Percentiles rank a stretch among this genome's conserved stretches.
phyloP scores from a whole-genome alignment of 2,797 vertebrate species.

The Centropyge bicolor region DNA sequence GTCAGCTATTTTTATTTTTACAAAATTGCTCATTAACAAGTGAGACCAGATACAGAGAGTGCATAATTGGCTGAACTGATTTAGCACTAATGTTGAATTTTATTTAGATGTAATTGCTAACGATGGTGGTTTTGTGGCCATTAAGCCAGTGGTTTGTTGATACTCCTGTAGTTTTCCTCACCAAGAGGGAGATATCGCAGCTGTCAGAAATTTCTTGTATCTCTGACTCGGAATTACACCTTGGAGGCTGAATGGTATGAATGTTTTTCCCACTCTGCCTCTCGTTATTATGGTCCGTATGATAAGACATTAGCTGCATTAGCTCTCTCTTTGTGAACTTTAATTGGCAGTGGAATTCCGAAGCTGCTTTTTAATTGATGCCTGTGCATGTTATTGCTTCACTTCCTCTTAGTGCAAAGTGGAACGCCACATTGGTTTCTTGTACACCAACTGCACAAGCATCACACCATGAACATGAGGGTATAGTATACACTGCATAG shows the following conservation, averaged over 20 bases:
- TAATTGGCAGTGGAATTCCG: slow-evolving; percentile 38
- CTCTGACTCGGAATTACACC: slow-evolving; percentile 35
- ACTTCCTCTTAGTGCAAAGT: slow-evolving; percentile 30
- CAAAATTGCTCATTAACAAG: slow-evolving; percentile 27
- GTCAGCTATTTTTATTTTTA: slow-evolving; percentile 3
- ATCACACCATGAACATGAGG: neutral
- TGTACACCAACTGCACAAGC: slow-evolving; percentile 7
- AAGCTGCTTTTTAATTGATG: slow-evolving; percentile 38
- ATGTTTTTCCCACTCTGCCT: slow-evolving; percentile 44
- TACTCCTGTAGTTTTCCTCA: slow-evolving; percentile 8
- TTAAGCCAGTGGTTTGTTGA: slow-evolving; percentile 5
- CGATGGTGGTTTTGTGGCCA: neutral
- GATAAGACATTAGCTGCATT: slow-evolving; percentile 35
- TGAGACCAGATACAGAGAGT: slow-evolving; percentile 10
- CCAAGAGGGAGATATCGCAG: slow-evolving; percentile 25
- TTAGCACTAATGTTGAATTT: slow-evolving; percentile 3
- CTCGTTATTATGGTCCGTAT: slow-evolving; percentile 31
- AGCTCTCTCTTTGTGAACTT: slow-evolving; percentile 33
- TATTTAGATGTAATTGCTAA: slow-evolving; percentile 5
- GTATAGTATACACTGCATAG: neutral
- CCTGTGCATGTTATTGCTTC: slow-evolving; percentile 6
- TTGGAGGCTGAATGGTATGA: slow-evolving; percentile 32
- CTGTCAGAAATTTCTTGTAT: slow-evolving; percentile 25
- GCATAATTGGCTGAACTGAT: slow-evolving; percentile 15
- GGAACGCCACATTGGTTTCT: slow-evolving; percentile 22